Evolutionary conservation across 2,113 vertebrate species (phyloP), one percentile per base, ranked within the genome.

Genomic region (Oceanodroma tethys): DNA sequence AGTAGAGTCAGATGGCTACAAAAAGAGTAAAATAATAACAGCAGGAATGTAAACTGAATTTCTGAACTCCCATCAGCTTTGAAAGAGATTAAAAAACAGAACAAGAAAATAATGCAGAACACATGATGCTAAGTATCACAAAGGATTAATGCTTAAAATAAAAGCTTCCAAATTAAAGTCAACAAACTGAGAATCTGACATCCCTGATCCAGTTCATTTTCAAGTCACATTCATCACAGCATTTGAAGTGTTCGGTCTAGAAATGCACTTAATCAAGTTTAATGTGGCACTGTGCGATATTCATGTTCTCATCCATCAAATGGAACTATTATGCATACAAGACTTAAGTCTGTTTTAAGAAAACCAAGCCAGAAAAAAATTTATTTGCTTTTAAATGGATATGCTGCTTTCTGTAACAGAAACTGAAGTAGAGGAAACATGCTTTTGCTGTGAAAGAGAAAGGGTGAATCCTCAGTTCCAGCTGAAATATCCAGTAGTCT

Each of bases 1-100:
- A 72, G 98, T 96, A 86, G 86, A 98, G 97, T 99, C 99, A 72
- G 98, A 97, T 10, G 98, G 98, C 99, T 99, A 93, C 7, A 97
- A 97, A 82, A 96, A 76, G 48, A 95, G 45, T 86, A 85, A 89
- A 94, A 94, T 65, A 81, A 60, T 70, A 91, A 83, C 1, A 80
- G 55, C 19, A 95, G 48, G 30, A 78, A 96, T 59, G 67, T 74
- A 92, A 94, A 48, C 40, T 50, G 19, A 70, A 84, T 83, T 93
- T 88, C 40, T 81, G 42, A 95, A 83, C 36, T 71, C 22, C 11
- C 40, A 75, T 47, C 48, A 87, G 30, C 56, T 92, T 63, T 84
- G 60, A 88, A 88, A 93, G 19, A 38, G 22, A 73, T 86, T 73
- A 70, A 83, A 84, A 90, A 80, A 62, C 18, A 11, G 23, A 84